phyloP scores from a whole-genome alignment of 2,888 invertebrate species.

The Lithophane semibrunnea region DNA sequence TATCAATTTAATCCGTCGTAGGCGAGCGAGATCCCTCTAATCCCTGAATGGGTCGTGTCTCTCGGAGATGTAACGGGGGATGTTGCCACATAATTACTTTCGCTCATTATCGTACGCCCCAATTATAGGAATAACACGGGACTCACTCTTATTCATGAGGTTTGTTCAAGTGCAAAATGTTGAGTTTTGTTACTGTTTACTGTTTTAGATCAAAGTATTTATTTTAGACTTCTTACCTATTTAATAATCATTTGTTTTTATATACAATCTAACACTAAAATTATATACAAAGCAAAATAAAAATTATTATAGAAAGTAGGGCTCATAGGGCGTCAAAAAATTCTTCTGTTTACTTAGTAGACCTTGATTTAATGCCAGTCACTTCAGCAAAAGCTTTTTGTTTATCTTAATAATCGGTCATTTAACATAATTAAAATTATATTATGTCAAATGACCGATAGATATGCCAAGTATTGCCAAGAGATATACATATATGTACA shows the following conservation, averaged over 20 bases:
- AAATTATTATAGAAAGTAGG: no score
- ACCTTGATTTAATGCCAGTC: constrained; percentile 38
- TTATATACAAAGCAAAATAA: no score
- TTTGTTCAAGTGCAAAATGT: constrained; percentile 48
- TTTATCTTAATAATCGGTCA: constrained; percentile 21
- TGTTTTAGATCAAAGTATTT: no score
- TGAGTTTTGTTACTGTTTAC: constrained; percentile 38
- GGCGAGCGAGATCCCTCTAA: constrained; percentile 85
- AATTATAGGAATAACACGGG: constrained; percentile 66
- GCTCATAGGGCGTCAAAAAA: no score
- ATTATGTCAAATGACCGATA: constrained; percentile 23
- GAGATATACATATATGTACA: not conserved
- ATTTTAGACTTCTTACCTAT: no score
- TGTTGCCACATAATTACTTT: constrained; percentile 88
- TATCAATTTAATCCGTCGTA: constrained; percentile 88
- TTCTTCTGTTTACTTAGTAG: constrained; percentile 32
- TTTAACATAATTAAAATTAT: no score
- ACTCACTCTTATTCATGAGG: constrained; percentile 45
- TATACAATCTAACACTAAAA: no score
- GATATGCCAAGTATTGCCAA: not conserved
- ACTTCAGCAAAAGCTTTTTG: constrained; percentile 45
- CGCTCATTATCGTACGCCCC: constrained; percentile 76
- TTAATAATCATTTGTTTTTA: no score
- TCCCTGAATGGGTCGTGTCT: constrained; percentile 82
- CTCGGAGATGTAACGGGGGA: constrained; percentile 79